Conservation (phyloP, 2,888 invertebrate species). For the Brachyopa scutellaris region DNA sequence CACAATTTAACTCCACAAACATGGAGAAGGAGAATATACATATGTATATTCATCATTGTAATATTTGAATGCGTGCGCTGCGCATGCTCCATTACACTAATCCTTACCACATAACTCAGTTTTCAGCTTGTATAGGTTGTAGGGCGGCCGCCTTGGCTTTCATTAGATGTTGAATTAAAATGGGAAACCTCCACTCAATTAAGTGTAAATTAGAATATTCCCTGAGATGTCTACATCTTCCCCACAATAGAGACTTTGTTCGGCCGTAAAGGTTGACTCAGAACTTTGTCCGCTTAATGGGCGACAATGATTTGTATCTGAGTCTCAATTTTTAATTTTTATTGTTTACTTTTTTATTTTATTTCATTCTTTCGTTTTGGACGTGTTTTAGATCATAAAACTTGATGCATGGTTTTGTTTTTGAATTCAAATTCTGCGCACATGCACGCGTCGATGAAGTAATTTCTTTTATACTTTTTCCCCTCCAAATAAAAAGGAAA, state of each 20-base stretch:
- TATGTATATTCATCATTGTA: slow-evolving; percentile 27
- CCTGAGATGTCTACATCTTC: slow-evolving; percentile 28
- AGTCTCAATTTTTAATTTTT: slow-evolving; percentile 56
- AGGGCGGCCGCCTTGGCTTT: slow-evolving; percentile 34
- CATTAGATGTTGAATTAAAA: slow-evolving; percentile 62
- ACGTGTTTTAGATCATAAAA: slow-evolving; percentile 70
- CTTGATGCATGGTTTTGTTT: slow-evolving; percentile 4
- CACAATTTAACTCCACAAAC: slow-evolving; percentile 54
- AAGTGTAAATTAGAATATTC: slow-evolving; percentile 66
- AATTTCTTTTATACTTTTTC: slow-evolving; percentile 19
- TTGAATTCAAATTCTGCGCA: slow-evolving; percentile 60
- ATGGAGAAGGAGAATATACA: too few species aligned
- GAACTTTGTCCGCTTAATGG: slow-evolving; percentile 51
- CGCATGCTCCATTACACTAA: slow-evolving; percentile 62
- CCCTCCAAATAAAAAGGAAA: neutral
- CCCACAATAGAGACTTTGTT: neutral
- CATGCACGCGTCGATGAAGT: slow-evolving; percentile 61
- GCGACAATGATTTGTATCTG: slow-evolving; percentile 61
- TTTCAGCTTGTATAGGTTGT: too few species aligned
- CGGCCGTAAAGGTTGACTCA: neutral
- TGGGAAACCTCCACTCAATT: slow-evolving; percentile 53
- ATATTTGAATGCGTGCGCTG: slow-evolving; percentile 36
- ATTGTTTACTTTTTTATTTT: slow-evolving; percentile 42
- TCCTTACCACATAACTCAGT: slow-evolving; percentile 48
- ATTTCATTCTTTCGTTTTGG: slow-evolving; percentile 28